These are phyloP conservation scores for Coleophora flavipennella DNA, from an alignment of 2,888 invertebrate species.

Conservation along the genomic window DNA sequence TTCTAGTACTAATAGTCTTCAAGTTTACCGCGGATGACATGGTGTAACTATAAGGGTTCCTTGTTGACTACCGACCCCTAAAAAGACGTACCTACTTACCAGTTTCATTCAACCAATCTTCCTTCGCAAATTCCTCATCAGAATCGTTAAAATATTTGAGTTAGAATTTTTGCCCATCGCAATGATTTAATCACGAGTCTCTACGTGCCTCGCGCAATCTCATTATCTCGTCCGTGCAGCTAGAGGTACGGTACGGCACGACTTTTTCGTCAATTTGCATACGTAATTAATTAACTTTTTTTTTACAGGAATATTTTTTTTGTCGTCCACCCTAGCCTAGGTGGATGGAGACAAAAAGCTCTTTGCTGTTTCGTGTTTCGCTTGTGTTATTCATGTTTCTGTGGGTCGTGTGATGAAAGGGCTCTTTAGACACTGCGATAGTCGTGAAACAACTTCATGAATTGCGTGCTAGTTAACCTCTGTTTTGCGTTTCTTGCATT, in stretches of 20 bases:
- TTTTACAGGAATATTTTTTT: constrained; percentile 22
- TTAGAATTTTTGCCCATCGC: constrained; percentile 35
- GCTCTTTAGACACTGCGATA: background rate
- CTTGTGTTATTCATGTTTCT: too few relatives aligned
- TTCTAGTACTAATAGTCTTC: too few relatives aligned
- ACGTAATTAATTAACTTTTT: constrained; percentile 68
- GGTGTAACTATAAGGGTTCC: too few relatives aligned
- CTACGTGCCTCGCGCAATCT: constrained; percentile 55
- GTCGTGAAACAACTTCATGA: too few relatives aligned
- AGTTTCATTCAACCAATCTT: constrained; percentile 2
- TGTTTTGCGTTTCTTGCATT: too few relatives aligned
- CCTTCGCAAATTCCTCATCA: constrained; percentile 16
- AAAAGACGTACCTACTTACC: too few relatives aligned
- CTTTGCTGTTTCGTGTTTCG: constrained; percentile 1
- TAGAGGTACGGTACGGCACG: constrained; percentile 39
- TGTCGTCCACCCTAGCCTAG: constrained; percentile 24
- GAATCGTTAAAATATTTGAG: constrained; percentile 27
- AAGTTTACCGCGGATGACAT: too few relatives aligned
- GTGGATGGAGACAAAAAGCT: constrained; percentile 33
- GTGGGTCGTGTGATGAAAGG: too few relatives aligned
- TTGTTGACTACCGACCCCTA: too few relatives aligned
- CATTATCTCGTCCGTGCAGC: constrained; percentile 50
- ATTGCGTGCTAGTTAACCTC: too few relatives aligned
- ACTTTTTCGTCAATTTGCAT: constrained; percentile 66
- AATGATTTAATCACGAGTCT: constrained; percentile 53